phyloP scores from a whole-genome alignment of 2,113 vertebrate genomes.

The Tichodroma muraria region DNA sequence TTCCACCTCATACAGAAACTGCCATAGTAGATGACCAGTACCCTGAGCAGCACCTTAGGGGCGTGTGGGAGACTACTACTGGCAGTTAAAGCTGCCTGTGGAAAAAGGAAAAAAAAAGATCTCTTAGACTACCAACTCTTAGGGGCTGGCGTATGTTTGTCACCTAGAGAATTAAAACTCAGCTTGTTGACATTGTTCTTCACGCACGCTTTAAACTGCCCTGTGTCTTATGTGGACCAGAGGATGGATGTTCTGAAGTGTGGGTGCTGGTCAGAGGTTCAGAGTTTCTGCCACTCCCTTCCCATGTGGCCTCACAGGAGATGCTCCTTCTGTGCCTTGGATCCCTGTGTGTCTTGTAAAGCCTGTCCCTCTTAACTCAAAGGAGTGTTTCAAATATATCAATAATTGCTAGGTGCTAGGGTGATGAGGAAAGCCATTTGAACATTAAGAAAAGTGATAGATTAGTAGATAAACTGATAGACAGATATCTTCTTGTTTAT shows the following conservation, averaged over 20 bases:
- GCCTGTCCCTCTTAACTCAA: background rate
- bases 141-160: background rate
- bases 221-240: background rate
- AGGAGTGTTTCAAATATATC: background rate
- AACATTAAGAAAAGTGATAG: background rate
- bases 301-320: background rate
- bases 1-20: background rate
- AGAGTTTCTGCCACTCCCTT: background rate
- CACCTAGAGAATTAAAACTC: background rate
- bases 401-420: background rate
- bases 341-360: background rate
- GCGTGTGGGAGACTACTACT: background rate
- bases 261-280: background rate
- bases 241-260: background rate
- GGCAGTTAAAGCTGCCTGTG: background rate
- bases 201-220: background rate
- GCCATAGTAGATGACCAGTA: background rate
- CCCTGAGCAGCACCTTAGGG: background rate
- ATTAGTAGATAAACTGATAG: background rate
- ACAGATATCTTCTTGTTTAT: constrained; percentile 28
- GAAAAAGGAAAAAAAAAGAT: background rate
- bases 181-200: background rate
- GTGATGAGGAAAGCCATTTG: background rate
- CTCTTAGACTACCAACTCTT: background rate
- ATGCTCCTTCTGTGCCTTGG: background rate